These are phyloP conservation scores for Coenonympha arcania DNA, from an alignment of 2,888 invertebrate genomes.

Conservation along the genomic window DNA sequence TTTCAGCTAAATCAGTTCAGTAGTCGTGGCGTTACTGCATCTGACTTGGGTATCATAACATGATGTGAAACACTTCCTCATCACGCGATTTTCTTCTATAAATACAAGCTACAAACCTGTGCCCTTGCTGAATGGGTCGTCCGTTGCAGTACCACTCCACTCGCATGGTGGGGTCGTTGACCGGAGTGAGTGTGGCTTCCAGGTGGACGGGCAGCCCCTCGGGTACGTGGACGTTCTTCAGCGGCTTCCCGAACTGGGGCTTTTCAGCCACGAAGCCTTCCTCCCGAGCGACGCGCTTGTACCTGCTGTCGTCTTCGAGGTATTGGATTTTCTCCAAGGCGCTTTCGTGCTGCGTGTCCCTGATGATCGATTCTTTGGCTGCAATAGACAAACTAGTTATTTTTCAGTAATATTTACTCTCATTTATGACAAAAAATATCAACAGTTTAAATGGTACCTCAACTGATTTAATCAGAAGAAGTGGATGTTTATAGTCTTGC, in stretches of 20 bases:
- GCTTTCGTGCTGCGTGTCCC: slow-evolving; percentile 93
- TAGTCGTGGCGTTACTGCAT: too few species aligned
- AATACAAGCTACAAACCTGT: too few species aligned
- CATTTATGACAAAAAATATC: too few species aligned
- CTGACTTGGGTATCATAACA: too few species aligned
- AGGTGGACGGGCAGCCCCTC: slow-evolving; percentile 93
- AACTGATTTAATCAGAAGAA: too few species aligned
- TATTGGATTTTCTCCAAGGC: slow-evolving; percentile 93
- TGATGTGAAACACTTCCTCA: too few species aligned
- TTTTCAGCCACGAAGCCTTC: slow-evolving; percentile 86
- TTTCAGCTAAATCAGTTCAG: too few species aligned
- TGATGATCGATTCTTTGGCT: slow-evolving; percentile 88
- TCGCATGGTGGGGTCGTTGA: slow-evolving; percentile 98
- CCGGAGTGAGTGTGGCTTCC: slow-evolving; percentile 95
- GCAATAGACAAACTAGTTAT: slow-evolving; percentile 33
- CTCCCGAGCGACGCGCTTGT: slow-evolving; percentile 80
- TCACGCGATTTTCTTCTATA: too few species aligned
- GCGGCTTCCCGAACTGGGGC: slow-evolving; percentile 90
- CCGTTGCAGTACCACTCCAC: slow-evolving; percentile 99
- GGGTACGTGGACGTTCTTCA: slow-evolving; percentile 87
- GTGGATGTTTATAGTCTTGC: too few species aligned
- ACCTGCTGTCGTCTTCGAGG: slow-evolving; percentile 88
- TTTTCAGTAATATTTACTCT: background rate
- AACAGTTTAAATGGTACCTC: too few species aligned
- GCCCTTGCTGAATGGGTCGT: slow-evolving; percentile 91